Evolutionary conservation across 1,140 invertebrate species (phyloP).

Genomic region (Calycopis cecrops): DNA sequence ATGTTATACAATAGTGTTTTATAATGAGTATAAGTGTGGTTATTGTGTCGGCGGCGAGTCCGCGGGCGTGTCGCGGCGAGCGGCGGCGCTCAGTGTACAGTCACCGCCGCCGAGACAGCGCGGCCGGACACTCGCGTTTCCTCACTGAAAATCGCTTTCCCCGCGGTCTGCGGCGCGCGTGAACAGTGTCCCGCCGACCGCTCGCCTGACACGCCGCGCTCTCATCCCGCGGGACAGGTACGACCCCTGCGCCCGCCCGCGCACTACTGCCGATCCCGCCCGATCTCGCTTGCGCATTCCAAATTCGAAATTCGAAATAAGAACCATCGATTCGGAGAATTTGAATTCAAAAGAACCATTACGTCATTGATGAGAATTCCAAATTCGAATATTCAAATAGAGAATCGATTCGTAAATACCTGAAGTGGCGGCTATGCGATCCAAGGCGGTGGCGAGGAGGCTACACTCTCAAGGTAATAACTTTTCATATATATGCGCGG

Average conservation of each 20-base stretch:
- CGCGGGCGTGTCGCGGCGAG: too few relatives aligned
- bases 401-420: constrained; percentile 53
- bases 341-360: too few relatives aligned
- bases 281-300: constrained; percentile 40
- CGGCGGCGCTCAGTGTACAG: too few relatives aligned
- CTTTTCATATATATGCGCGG: constrained; percentile 36
- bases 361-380: not conserved
- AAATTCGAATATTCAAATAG: constrained; percentile 31
- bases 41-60: too few relatives aligned
- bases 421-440: constrained; percentile 68
- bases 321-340: too few relatives aligned
- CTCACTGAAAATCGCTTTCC: constrained; percentile 72
- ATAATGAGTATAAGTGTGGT: too few relatives aligned
- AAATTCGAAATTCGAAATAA: constrained; percentile 30
- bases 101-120: constrained; percentile 44
- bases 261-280: constrained; percentile 39
- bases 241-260: constrained; percentile 50
- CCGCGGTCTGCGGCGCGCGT: constrained; percentile 59
- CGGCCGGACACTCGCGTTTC: constrained; percentile 63
- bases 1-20: too few relatives aligned
- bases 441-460: constrained; percentile 75
- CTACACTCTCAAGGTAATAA: constrained; percentile 27
- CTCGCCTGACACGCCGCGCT: constrained; percentile 66
- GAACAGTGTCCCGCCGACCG: constrained; percentile 69
- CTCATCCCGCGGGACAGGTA: constrained; percentile 27